Evolutionary conservation across 2,797 vertebrate genomes (phyloP), one percentile per base, ranked within the genome.

Genomic region (Peromyscus nudipes): DNA sequence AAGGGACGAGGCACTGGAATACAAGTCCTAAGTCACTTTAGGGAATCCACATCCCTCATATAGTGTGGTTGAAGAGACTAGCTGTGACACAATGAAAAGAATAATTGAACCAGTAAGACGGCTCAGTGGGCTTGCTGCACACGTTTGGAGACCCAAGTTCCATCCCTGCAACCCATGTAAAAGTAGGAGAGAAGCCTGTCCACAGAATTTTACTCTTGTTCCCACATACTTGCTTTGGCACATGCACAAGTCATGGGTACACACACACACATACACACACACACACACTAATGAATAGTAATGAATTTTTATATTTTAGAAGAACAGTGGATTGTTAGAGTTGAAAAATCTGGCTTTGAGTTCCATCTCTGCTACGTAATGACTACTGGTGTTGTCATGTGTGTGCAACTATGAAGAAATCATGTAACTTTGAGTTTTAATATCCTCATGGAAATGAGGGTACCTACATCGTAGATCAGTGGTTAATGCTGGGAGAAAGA

Each of bases 51-150:
- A 64, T 69, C 25, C 75, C 25, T 96, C 9, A 5, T 88, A 46
- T 14, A 43, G 46, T 69, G 31, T 96, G 82, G 43, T 90, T 91
- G 49, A 80, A 19, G 34, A 88, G 52, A 67, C 13, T 52, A 82
- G n/a, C 64, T 92, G 52, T 76, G 43, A 25, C 49, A 87, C 9
- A 83, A 73, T 86, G 37, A 31, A 93, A 96, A 83, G 82, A 89
- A 91, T 13, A 57, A 71, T 25, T 60, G 52, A 19, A 40, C 6
- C 16, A 40, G 52, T 31, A 55, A 88, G 52, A 60, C 19, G 49
- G 49, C 17, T 57, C 85, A 73, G 25, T 13, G 37, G 52, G 52
- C n/a, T 60, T 75, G 52, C 27, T 43, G 52, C 52, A 60, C 86
- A 75, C 23, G 17, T 40, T 57, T 75, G 52, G 17, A 31, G n/a